Evolutionary conservation across 1,140 invertebrate species (phyloP).

Genomic region (Dinoponera quadriceps): DNA sequence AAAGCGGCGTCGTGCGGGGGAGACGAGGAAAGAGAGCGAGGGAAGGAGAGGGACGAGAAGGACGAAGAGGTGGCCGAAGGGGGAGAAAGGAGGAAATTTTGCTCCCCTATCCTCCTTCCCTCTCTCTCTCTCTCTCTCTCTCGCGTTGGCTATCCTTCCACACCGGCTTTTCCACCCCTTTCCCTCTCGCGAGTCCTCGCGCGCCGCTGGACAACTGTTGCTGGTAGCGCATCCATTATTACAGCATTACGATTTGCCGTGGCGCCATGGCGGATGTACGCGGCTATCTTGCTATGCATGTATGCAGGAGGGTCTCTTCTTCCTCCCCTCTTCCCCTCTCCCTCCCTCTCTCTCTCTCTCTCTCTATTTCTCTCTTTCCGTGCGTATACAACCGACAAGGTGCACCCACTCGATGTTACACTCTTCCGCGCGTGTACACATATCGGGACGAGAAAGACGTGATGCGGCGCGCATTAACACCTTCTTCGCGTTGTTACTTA

Average conservation of each 20-base stretch:
- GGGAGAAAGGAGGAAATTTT: background rate
- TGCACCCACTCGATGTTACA: constrained; percentile 4
- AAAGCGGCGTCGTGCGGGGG: constrained; percentile 14
- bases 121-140: constrained; percentile 15
- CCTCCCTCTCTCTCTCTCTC: too few relatives aligned
- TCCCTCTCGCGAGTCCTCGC: constrained; percentile 37
- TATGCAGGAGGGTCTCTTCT: constrained; percentile 46
- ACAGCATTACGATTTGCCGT: constrained; percentile 72
- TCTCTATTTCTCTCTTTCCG: background rate
- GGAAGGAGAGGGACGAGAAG: background rate
- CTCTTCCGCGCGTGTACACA: background rate
- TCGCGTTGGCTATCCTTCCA: constrained; percentile 47
- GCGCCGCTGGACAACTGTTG: constrained; percentile 75
- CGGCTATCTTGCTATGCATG: constrained; percentile 70
- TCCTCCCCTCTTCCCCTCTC: too few relatives aligned
- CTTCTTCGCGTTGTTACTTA: constrained; percentile 35
- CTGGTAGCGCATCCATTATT: constrained; percentile 76
- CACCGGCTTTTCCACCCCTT: constrained; percentile 19
- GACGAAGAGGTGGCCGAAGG: background rate
- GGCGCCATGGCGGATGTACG: constrained; percentile 31
- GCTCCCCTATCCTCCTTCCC: background rate
- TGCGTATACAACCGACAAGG: constrained; percentile 10
- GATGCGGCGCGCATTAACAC: constrained; percentile 21
- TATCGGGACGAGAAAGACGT: background rate
- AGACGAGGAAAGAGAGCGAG: background rate